Conservation (phyloP, 2,113 vertebrate species). For the Capreolus pygargus region DNA sequence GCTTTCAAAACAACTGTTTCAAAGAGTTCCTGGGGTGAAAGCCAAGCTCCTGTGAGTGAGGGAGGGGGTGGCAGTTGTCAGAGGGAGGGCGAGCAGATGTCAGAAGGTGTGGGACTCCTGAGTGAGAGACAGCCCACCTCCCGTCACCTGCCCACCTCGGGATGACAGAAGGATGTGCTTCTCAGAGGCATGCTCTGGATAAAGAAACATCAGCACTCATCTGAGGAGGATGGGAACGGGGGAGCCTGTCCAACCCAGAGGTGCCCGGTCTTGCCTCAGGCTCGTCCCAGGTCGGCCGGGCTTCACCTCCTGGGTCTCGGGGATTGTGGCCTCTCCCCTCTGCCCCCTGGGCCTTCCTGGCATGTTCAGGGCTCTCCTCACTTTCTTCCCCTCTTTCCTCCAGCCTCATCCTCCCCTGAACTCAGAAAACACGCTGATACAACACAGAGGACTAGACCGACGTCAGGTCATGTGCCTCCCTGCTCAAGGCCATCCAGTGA, state of each 20-base stretch:
- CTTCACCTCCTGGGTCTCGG: neutral
- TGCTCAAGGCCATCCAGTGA: neutral
- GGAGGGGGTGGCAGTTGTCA: neutral
- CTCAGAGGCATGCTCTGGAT: neutral
- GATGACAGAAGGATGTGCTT: neutral
- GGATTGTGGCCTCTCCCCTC: neutral
- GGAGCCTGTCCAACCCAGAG: neutral
- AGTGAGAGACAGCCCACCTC: neutral
- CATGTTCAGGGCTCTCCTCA: neutral
- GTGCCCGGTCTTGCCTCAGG: neutral
- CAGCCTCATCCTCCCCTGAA: neutral
- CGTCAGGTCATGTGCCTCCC: neutral
- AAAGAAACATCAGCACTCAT: fast-evolving
- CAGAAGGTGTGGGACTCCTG: neutral
- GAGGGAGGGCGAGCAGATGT: neutral
- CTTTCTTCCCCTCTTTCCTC: neutral
- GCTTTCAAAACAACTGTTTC: neutral
- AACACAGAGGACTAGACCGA: neutral
- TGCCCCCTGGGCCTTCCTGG: neutral
- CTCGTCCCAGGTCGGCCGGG: fast-evolving
- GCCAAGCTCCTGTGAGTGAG: neutral
- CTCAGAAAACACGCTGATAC: neutral
- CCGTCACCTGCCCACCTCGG: neutral
- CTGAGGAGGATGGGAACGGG: fast-evolving
- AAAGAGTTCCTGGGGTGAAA: neutral